Conservation (phyloP, 2,797 vertebrate genomes). For the Protonibea diacanthus region DNA sequence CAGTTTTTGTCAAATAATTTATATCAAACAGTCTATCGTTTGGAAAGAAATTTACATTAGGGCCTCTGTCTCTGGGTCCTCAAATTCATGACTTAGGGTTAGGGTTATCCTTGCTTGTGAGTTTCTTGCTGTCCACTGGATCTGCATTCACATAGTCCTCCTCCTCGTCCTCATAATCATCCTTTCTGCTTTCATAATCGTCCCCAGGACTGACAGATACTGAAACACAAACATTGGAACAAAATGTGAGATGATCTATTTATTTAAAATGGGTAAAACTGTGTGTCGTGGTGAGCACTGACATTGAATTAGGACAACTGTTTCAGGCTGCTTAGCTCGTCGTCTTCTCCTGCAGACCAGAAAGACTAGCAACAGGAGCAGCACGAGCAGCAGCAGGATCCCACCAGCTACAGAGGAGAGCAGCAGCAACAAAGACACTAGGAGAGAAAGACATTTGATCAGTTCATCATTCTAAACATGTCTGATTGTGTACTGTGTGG, state of each 20-base stretch:
- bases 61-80: background rate
- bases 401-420: slow-evolving; percentile 1
- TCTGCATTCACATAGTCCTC: slow-evolving; percentile 2
- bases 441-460: background rate
- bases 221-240: background rate
- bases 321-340: background rate
- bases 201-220: background rate
- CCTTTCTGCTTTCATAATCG: fast-evolving
- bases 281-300: background rate
- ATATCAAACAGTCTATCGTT: background rate
- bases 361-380: slow-evolving; percentile 12
- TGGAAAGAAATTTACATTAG: too few species aligned
- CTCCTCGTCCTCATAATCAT: background rate
- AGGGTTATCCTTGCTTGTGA: background rate
- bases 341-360: background rate
- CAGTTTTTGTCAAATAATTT: background rate
- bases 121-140: too few species aligned
- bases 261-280: background rate
- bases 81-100: background rate
- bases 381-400: slow-evolving; percentile 15
- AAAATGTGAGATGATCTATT: background rate
- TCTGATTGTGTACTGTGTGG: too few species aligned
- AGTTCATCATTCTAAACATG: background rate
- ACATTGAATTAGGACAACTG: slow-evolving; percentile 19
- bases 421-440: slow-evolving; percentile 15